Evolutionary conservation across 2,888 invertebrate species (phyloP).

Genomic region (Octonoba sinensis): DNA sequence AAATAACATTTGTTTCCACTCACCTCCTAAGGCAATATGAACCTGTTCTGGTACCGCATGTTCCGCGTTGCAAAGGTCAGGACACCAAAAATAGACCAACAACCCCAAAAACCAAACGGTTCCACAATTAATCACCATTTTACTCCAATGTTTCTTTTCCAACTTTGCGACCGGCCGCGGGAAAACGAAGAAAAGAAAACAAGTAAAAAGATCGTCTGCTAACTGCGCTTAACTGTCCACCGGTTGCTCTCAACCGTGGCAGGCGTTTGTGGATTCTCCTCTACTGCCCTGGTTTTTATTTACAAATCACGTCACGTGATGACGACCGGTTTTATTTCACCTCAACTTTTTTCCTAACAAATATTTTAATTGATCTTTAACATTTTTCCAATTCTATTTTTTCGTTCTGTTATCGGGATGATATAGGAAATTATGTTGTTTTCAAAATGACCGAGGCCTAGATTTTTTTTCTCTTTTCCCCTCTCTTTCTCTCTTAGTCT

Average conservation of each 20-base stretch:
- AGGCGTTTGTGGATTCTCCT: background rate
- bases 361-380: slow-evolving; percentile 4
- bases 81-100: slow-evolving; percentile 12
- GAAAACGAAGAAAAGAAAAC: slow-evolving; percentile 1
- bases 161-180: slow-evolving; percentile 4
- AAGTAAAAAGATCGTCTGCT: slow-evolving; percentile 1
- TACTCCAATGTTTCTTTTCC: slow-evolving; percentile 5
- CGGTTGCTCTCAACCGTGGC: background rate
- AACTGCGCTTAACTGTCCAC: background rate
- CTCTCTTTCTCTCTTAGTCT: background rate
- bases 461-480: background rate
- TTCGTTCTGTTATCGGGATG: background rate
- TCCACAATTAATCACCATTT: slow-evolving; percentile 9
- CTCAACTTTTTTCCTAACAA: background rate
- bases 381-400: slow-evolving; percentile 1
- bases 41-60: slow-evolving; percentile 65
- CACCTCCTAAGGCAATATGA: slow-evolving; percentile 67
- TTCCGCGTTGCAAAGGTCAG: slow-evolving; percentile 13
- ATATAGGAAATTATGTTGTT: too few relatives aligned
- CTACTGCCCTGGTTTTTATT: slow-evolving; percentile 27
- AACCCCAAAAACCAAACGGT: slow-evolving; percentile 10
- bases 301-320: slow-evolving; percentile 22
- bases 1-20: slow-evolving; percentile 17
- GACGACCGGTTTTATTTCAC: slow-evolving; percentile 2
- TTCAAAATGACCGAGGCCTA: slow-evolving; percentile 14